Evolutionary conservation across 2,888 invertebrate genomes (phyloP), one percentile per base, ranked within the genome.

Genomic region (Reticulitermes lucifugus): DNA sequence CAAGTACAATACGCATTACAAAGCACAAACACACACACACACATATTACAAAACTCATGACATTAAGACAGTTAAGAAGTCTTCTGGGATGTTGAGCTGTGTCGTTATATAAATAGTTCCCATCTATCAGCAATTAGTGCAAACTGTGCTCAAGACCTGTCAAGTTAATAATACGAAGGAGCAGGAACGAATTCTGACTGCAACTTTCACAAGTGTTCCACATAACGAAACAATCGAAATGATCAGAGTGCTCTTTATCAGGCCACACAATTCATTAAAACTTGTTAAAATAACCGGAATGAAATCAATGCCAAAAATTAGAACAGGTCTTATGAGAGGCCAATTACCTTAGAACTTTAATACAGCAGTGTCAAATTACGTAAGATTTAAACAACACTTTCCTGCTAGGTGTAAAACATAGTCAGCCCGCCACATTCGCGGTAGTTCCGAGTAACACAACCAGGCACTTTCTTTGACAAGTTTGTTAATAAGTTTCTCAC

Each of bases 181-280:
- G 77, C 25, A 22, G 51, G 21, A 77, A 4, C 77, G 46, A 4
- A 35, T 35, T 35, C 1, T 35, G 35, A 35, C 35, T 35, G 35
- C 46, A 77, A 51, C 77, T 77, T 77, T 77, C 77, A 77, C 77
- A 55, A 3, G 43, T n/a, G 77, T 21, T 75, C 77, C 14, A 46
- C 51, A 77, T 46, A 77, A n/a, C 22, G 41, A 35, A 46, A 77
- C 46, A 77, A 77, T 41, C 7, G 12, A 22, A 43, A 41, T 46
- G 43, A 41, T 35, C 73, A 41, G 2, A 43, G 73, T 73, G 18
- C 35, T 12, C 73, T 73, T 41, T 73, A 18, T 6, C 6, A 46
- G 46, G 46, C 46, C 46, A 46, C 9, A 46, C 46, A 12, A 7
- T 41, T 14, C 41, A 35, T 18, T 35, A 55, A 12, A 65, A 65